phyloP scores from a whole-genome alignment of 1,140 invertebrate species.

The Ooceraea biroi region DNA sequence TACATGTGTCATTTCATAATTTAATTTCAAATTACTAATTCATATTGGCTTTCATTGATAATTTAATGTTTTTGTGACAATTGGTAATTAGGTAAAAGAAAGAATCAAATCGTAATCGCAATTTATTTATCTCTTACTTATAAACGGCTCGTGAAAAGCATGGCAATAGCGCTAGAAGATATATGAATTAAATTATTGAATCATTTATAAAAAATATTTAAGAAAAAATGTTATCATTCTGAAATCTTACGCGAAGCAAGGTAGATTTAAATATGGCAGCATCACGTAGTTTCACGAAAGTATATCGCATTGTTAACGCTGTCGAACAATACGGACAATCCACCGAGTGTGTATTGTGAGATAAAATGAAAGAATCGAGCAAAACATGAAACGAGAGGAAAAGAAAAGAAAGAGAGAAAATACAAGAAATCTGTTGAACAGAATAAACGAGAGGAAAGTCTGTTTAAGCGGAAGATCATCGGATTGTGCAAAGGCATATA shows the following conservation, averaged over 20 bases:
- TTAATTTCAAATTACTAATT: no score
- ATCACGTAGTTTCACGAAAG: slow-evolving; percentile 14
- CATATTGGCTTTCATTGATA: no score
- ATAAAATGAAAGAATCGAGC: background rate
- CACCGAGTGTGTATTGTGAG: background rate
- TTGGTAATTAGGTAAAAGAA: no score
- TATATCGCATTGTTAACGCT: background rate
- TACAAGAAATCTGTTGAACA: slow-evolving; percentile 1
- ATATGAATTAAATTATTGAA: no score
- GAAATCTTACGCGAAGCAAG: background rate
- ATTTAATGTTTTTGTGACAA: no score
- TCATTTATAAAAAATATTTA: no score
- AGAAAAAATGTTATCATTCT: background rate
- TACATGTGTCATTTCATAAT: no score
- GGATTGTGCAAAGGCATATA: background rate
- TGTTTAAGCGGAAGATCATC: background rate
- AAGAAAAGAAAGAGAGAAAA: background rate
- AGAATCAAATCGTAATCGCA: no score
- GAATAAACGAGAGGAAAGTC: background rate
- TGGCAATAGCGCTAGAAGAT: no score
- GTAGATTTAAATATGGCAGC: background rate
- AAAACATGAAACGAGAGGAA: slow-evolving; percentile 22
- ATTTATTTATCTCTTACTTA: no score
- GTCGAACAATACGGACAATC: slow-evolving; percentile 15
- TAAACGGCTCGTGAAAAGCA: no score